A percentile compares a stretch with the other conserved stretches of the same genome.
These are phyloP conservation scores for Sebastes paucispinis DNA, from an alignment of 2,797 vertebrate species.

Conservation along the genomic window DNA sequence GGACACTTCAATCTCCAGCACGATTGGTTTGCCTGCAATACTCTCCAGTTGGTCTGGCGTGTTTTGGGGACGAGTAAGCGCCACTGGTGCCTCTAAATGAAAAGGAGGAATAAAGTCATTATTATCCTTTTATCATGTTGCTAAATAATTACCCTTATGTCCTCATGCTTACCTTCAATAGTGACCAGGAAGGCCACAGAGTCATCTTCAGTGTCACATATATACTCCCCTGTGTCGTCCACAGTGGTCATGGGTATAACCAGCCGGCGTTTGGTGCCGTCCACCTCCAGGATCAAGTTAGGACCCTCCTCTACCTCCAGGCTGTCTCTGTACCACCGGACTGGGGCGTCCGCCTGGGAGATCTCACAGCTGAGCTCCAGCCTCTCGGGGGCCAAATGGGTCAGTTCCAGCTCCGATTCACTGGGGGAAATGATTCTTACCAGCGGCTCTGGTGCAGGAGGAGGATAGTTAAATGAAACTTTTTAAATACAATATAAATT, in stretches of 20 bases:
- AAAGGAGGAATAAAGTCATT: background rate
- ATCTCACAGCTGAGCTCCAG: constrained; percentile 90
- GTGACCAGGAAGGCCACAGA: constrained; percentile 88
- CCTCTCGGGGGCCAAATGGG: constrained; percentile 70
- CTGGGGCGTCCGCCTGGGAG: constrained; percentile 74
- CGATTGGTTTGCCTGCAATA: constrained; percentile 80
- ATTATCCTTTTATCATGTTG: background rate
- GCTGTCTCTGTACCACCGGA: constrained; percentile 90
- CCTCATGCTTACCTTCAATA: constrained; percentile 82
- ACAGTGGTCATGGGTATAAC: constrained; percentile 79
- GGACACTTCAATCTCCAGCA: constrained; percentile 86
- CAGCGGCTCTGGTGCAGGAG: constrained; percentile 78
- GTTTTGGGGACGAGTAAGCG: constrained; percentile 75
- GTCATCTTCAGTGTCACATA: constrained; percentile 91
- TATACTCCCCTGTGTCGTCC: constrained; percentile 89
- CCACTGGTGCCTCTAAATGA: constrained; percentile 85
- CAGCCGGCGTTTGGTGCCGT: constrained; percentile 82
- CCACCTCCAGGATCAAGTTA: constrained; percentile 81
- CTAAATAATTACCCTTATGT: background rate
- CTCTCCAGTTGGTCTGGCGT: constrained; percentile 69
- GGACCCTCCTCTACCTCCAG: constrained; percentile 87
- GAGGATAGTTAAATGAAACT: background rate
- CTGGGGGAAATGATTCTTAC: constrained; percentile 85
- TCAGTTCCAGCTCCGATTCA: constrained; percentile 83
- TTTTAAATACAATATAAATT: background rate